phyloP scores from a whole-genome alignment of 2,888 invertebrate genomes.

The Diarsia dahlii region DNA sequence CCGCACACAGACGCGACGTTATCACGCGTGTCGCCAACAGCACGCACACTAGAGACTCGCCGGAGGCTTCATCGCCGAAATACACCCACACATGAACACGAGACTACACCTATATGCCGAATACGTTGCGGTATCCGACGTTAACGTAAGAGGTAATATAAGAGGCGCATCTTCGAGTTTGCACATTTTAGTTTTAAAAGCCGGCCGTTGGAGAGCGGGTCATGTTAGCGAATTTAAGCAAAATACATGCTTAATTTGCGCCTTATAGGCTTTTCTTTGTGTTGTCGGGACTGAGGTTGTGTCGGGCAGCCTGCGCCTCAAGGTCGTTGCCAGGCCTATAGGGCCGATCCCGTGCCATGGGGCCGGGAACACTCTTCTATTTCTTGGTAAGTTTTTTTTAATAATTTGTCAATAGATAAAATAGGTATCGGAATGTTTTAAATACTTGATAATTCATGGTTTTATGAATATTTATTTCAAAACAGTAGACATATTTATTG shows the following conservation, averaged over 20 bases:
- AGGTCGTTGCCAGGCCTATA: constrained; percentile 73
- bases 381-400: constrained; percentile 82
- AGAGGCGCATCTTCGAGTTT: constrained; percentile 90
- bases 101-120: constrained; percentile 83
- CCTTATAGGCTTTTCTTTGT: constrained; percentile 75
- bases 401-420: neutral
- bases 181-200: constrained; percentile 90
- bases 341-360: constrained; percentile 87
- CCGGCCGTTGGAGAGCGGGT: constrained; percentile 86
- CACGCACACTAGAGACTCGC: constrained; percentile 69
- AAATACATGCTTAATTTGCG: constrained; percentile 78
- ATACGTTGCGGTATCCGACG: constrained; percentile 89
- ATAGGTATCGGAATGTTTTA: neutral
- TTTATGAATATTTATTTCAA: constrained; percentile 32
- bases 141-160: constrained; percentile 90
- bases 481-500: constrained; percentile 21
- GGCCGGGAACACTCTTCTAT: constrained; percentile 83
- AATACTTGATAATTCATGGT: constrained; percentile 6
- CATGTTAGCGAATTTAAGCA: constrained; percentile 85
- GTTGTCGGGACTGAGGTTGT: constrained; percentile 73
- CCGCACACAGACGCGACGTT: constrained; percentile 67
- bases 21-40: constrained; percentile 73
- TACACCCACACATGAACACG: constrained; percentile 80
- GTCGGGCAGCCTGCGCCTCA: constrained; percentile 62
- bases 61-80: constrained; percentile 81